phyloP scores from a whole-genome alignment of 2,797 vertebrate genomes.

The Natrix natrix region DNA sequence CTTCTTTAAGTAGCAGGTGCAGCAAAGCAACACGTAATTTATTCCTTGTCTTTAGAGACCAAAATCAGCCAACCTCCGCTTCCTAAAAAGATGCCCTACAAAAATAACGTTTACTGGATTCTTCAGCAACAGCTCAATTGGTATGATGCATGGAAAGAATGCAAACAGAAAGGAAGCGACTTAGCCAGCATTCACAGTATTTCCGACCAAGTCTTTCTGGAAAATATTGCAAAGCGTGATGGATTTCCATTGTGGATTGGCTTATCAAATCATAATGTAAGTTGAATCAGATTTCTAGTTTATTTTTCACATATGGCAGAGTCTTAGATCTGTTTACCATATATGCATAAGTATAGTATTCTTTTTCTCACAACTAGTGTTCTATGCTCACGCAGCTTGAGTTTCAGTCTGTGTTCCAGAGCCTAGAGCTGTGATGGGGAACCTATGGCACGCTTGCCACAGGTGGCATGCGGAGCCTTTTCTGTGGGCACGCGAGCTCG shows the following conservation, averaged over 20 bases:
- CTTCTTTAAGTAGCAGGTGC: neutral
- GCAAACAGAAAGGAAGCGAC: slow-evolving; percentile 75
- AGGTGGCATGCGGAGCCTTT: no score
- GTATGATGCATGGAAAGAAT: slow-evolving; percentile 83
- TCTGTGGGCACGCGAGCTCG: no score
- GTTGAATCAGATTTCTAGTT: slow-evolving; percentile 24
- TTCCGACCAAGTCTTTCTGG: slow-evolving; percentile 73
- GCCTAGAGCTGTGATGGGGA: no score
- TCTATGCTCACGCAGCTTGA: neutral
- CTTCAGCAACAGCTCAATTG: slow-evolving; percentile 80
- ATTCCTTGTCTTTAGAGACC: slow-evolving; percentile 45
- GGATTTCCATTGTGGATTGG: slow-evolving; percentile 93
- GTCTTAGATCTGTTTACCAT: neutral
- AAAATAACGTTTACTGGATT: slow-evolving; percentile 77
- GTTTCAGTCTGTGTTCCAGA: neutral
- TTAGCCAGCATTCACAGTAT: slow-evolving; percentile 84
- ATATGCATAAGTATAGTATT: neutral
- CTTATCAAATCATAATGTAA: slow-evolving; percentile 88
- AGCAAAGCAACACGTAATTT: neutral
- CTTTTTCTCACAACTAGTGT: neutral
- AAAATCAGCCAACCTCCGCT: slow-evolving; percentile 72
- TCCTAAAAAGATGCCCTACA: slow-evolving; percentile 66
- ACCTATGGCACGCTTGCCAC: no score
- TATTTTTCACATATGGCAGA: neutral
- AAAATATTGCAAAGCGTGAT: slow-evolving; percentile 78